phyloP scores from a whole-genome alignment of 2,888 invertebrate species.

The Amiota minor region DNA sequence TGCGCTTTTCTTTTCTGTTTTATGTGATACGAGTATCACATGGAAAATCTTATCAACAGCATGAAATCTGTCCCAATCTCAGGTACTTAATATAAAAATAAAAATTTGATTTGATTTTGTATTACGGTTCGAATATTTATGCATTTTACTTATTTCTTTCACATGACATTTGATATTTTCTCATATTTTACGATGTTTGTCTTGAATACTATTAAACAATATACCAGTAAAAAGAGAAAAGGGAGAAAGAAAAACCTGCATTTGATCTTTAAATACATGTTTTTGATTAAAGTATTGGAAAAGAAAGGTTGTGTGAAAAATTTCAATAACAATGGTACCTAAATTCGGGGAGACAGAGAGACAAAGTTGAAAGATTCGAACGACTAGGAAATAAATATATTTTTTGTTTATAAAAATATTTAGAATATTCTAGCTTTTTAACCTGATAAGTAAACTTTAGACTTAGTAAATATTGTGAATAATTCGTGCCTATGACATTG shows the following conservation, averaged over 20 bases:
- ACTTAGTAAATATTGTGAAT: too few species aligned
- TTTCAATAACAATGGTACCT: neutral
- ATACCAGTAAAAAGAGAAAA: neutral
- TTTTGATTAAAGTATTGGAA: neutral
- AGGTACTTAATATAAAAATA: too few species aligned
- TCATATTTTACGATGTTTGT: neutral
- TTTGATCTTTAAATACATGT: neutral
- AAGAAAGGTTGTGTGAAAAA: neutral
- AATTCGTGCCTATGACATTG: too few species aligned
- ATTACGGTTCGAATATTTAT: constrained; percentile 12
- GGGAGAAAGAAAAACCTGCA: neutral
- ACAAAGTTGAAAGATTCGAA: too few species aligned
- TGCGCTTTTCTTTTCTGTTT: constrained; percentile 7
- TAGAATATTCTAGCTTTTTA: too few species aligned
- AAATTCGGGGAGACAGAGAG: too few species aligned
- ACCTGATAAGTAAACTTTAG: too few species aligned
- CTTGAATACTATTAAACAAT: neutral
- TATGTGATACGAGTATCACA: too few species aligned
- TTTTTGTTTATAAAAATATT: too few species aligned
- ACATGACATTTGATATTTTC: constrained; percentile 7
- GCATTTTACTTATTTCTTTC: neutral
- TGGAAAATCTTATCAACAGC: too few species aligned
- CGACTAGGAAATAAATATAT: too few species aligned
- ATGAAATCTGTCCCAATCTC: too few species aligned
- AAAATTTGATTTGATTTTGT: neutral